Percentiles rank a stretch among this genome's conserved stretches.
phyloP scores from a whole-genome alignment of 2,113 vertebrate species.

The Pterocles burchelli region DNA sequence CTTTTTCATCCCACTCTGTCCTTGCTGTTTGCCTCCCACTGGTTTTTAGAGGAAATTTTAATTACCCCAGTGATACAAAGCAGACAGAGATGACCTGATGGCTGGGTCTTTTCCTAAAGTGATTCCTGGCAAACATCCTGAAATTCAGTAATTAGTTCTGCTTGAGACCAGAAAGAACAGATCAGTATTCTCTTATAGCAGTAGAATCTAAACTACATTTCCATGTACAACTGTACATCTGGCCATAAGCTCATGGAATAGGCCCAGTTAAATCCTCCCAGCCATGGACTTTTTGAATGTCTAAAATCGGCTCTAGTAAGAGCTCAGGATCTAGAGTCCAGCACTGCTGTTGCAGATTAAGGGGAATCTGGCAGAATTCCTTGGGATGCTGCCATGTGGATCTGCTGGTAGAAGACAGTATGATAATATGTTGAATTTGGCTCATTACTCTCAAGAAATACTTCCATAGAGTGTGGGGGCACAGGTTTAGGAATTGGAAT shows the following conservation, averaged over 20 bases:
- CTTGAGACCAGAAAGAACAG: conserved; percentile 42
- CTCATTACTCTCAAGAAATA: conserved; percentile 7
- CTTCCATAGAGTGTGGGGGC: not conserved
- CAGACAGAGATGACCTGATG: conserved; percentile 67
- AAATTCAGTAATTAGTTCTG: conserved; percentile 67
- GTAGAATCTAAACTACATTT: conserved; percentile 27
- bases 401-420: conserved; percentile 41
- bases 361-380: conserved; percentile 42
- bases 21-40: conserved; percentile 53
- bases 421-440: conserved; percentile 43
- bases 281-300: not conserved
- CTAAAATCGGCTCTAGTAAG: not conserved
- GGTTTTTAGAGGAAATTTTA: conserved; percentile 58
- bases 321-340: conserved; percentile 24
- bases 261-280: not conserved
- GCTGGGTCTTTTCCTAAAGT: conserved; percentile 59
- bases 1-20: conserved; percentile 26
- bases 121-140: conserved; percentile 56
- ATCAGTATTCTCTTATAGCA: conserved; percentile 35
- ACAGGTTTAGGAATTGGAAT: not conserved
- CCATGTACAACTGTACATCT: not conserved
- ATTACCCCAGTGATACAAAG: conserved; percentile 59
- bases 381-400: conserved; percentile 39
- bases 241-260: not conserved
- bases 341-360: conserved; percentile 40